These are phyloP conservation scores for Lophius piscatorius DNA, from an alignment of 2,113 vertebrate genomes.

Conservation along the genomic window DNA sequence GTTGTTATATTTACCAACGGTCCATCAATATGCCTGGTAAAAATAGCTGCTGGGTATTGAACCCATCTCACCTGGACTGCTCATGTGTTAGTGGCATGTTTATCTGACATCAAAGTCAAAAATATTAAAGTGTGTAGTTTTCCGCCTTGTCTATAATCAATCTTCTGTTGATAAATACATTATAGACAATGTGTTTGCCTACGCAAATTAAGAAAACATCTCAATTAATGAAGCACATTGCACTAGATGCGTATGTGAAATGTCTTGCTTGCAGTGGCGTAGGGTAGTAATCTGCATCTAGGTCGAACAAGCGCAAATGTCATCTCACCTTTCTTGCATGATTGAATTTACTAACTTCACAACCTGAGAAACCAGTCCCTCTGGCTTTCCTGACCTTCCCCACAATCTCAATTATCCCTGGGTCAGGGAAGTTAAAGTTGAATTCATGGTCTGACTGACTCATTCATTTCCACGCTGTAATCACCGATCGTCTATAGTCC, in stretches of 20 bases:
- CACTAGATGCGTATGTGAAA: constrained; percentile 22
- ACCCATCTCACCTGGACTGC: not conserved
- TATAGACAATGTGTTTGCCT: constrained; percentile 1
- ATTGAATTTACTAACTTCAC: constrained; percentile 30
- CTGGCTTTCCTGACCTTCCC: constrained; percentile 43
- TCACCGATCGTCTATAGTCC: constrained; percentile 63
- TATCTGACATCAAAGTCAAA: not conserved
- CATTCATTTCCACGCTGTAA: constrained; percentile 67
- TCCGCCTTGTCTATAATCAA: not conserved
- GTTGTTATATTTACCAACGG: not conserved
- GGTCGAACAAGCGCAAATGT: not conserved
- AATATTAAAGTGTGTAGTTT: not conserved
- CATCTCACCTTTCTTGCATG: constrained; percentile 40
- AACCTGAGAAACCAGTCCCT: constrained; percentile 35
- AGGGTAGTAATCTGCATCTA: constrained; percentile 5
- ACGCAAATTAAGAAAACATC: too few species aligned
- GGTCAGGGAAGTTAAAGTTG: constrained; percentile 66
- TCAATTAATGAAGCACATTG: constrained; percentile 22
- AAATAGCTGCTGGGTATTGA: not conserved
- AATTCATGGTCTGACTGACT: constrained; percentile 52
- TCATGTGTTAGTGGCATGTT: constrained; percentile 4
- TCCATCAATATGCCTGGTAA: not conserved
- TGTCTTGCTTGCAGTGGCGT: constrained; percentile 20
- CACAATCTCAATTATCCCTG: constrained; percentile 34
- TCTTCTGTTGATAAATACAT: too few species aligned